Base-by-base conservation (phyloP, 2,113 vertebrate genomes). In the Crotalus helleri region DNA sequence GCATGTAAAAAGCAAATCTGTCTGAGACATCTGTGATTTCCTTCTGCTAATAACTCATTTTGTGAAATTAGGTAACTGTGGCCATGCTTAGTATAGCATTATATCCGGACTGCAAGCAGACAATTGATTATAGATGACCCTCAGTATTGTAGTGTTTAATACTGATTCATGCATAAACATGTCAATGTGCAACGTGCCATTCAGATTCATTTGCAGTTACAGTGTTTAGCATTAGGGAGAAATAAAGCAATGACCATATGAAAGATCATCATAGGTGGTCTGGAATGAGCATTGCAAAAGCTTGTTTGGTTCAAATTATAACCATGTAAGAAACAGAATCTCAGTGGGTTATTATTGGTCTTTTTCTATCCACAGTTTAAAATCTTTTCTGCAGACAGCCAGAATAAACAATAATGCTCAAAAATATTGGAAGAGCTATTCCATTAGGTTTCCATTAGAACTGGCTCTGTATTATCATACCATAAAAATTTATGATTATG, bases 1-100 rank as follows among this genome's bases (percentile, higher is more conserved):
- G 57, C 94, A 85, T 49, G 85, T 19, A 64, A 95, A 93, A 97
- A 96, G 97, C 94, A 97, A 97, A 97, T 96, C 95, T 96, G 91
- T 88, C 95, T 94, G n/a, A 95, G 96, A 94, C 94, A 96, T 96
- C 91, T 96, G 93, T 89, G 95, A 90, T 86, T 69, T 85, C 94
- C 57, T 89, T 91, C 91, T 94, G 55, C 29, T 81, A 94, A 91
- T 26, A 90, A 55, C 90, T 96, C 55, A 15, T 95, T 95, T 95
- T 93, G 90, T 94, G 87, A 57, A 94, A 92, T 64, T 91, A 93
- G 88, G 93, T 94, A 93, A 21, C 64, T 95, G 87, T 91, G 92
- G 39, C 93, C 92, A 91, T 97, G 90, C 85, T 96, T 92, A 95
- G 85, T 92, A 91, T 64, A 90, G 89, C 92, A 24, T 0, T 0